A percentile compares a stretch with the other conserved stretches of the same genome.
phyloP scores from a whole-genome alignment of 2,797 vertebrate species.

The Loris lydekkerianus region DNA sequence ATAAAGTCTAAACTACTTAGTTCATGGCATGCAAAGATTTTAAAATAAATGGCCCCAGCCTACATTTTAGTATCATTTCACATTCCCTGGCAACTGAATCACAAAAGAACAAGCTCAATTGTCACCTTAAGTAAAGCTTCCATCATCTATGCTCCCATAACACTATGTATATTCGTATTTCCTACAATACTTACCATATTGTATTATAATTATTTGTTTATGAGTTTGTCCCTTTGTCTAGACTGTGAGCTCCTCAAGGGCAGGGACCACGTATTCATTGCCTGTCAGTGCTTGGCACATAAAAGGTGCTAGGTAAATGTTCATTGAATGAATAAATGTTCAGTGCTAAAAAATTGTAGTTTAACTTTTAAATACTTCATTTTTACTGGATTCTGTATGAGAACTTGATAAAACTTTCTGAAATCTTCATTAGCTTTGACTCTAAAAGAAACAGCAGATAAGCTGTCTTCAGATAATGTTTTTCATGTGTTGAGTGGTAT shows the following conservation, averaged over 20 bases:
- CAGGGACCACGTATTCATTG: constrained; percentile 76
- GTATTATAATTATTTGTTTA: constrained; percentile 71
- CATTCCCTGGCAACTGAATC: constrained; percentile 62
- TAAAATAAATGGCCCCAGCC: constrained; percentile 64
- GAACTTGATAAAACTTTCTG: constrained; percentile 37
- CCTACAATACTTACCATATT: constrained; percentile 59
- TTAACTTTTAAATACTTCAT: constrained; percentile 71
- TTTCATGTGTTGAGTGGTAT: constrained; percentile 41
- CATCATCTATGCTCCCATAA: constrained; percentile 63
- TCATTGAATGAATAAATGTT: constrained; percentile 71
- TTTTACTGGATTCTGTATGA: constrained; percentile 73
- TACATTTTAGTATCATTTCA: constrained; percentile 67
- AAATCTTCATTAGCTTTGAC: constrained; percentile 48
- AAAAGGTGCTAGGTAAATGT: constrained; percentile 67
- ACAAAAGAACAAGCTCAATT: constrained; percentile 73
- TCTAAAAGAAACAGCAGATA: constrained; percentile 61
- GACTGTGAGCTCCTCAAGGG: constrained; percentile 86
- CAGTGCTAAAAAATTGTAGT: constrained; percentile 55
- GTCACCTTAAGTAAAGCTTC: constrained; percentile 70
- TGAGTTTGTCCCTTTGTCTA: constrained; percentile 76
- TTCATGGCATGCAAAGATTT: constrained; percentile 83
- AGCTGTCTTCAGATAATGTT: constrained; percentile 58
- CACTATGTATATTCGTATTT: constrained; percentile 72
- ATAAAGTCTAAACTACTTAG: constrained; percentile 80
- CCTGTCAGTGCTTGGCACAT: constrained; percentile 65